A percentile compares a stretch with the other conserved stretches of the same genome.
Conservation (phyloP, 1,140 invertebrate genomes). For the Eulimnadia texana region DNA sequence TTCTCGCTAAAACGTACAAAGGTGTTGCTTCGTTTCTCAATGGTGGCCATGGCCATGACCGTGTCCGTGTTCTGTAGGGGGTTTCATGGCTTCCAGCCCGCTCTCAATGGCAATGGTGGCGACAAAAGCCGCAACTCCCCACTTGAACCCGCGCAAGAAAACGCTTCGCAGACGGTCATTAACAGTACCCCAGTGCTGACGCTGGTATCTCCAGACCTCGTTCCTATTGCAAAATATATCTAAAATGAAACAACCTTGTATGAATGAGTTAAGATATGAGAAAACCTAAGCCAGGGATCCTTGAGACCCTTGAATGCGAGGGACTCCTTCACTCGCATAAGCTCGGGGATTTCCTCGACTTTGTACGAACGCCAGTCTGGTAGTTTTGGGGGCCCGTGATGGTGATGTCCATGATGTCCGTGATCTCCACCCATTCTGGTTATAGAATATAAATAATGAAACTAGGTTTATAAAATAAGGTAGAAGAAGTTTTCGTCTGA, state of each 20-base stretch:
- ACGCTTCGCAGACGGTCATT: constrained; percentile 25
- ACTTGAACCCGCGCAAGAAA: constrained; percentile 42
- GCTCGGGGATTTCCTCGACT: constrained; percentile 46
- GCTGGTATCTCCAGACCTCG: constrained; percentile 55
- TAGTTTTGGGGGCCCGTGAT: constrained; percentile 35
- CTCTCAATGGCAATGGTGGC: constrained; percentile 43
- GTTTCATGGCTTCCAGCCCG: constrained; percentile 23
- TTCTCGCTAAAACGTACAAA: constrained; percentile 4
- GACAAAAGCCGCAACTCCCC: constrained; percentile 44
- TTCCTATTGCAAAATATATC: constrained; percentile 37
- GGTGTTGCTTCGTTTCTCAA: constrained; percentile 1
- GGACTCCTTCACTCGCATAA: constrained; percentile 41
- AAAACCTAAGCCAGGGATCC: constrained; percentile 65
- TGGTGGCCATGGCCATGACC: constrained; percentile 25
- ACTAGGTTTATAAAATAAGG: no score
- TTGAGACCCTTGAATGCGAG: constrained; percentile 52
- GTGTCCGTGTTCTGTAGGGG: constrained; percentile 33
- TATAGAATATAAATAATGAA: no score
- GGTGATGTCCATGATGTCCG: constrained; percentile 24
- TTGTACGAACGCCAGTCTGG: constrained; percentile 56
- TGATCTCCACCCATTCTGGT: constrained; percentile 36
- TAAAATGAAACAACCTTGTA: neutral
- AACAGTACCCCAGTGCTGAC: constrained; percentile 33
- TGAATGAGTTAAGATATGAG: constrained; percentile 10
- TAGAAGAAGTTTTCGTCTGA: no score